Evolutionary conservation across 2,113 vertebrate genomes (phyloP).

Genomic region (Campylorhamphus procurvoides): DNA sequence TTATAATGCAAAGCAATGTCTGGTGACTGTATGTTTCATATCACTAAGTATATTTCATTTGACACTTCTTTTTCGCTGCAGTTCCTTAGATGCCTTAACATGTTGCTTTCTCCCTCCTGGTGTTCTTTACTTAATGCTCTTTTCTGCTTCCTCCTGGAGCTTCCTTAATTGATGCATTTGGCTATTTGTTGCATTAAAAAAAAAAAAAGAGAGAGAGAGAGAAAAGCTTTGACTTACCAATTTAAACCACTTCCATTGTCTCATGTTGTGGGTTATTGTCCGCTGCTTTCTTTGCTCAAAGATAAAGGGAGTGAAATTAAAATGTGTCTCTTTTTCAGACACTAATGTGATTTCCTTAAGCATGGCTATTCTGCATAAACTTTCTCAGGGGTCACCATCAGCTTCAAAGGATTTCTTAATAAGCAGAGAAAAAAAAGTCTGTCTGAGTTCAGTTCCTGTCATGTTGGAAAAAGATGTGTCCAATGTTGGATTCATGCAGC

Average conservation of each 20-base stretch:
- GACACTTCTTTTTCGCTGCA: constrained; percentile 45
- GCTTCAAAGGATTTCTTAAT: constrained; percentile 54
- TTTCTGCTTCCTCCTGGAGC: constrained; percentile 41
- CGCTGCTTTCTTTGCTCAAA: neutral
- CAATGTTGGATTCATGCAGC: neutral
- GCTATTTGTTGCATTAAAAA: neutral
- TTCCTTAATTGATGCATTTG: constrained; percentile 41
- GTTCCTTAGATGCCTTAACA: constrained; percentile 33
- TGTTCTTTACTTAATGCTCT: constrained; percentile 55
- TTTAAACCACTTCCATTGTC: neutral
- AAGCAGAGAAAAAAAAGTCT: neutral
- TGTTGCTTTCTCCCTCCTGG: constrained; percentile 36
- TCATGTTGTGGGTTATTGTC: neutral
- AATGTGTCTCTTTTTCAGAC: neutral
- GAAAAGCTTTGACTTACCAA: neutral
- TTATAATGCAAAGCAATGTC: constrained; percentile 41
- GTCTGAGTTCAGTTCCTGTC: constrained; percentile 58
- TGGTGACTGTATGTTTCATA: constrained; percentile 45
- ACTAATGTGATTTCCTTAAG: neutral
- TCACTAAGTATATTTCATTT: constrained; percentile 58
- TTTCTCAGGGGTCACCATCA: constrained; percentile 8
- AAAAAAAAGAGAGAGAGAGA: neutral
- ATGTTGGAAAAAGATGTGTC: constrained; percentile 60
- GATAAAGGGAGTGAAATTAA: constrained; percentile 2
- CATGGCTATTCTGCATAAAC: neutral